Base-by-base conservation (phyloP, 1,140 invertebrate genomes). In the Formica selysi region DNA sequence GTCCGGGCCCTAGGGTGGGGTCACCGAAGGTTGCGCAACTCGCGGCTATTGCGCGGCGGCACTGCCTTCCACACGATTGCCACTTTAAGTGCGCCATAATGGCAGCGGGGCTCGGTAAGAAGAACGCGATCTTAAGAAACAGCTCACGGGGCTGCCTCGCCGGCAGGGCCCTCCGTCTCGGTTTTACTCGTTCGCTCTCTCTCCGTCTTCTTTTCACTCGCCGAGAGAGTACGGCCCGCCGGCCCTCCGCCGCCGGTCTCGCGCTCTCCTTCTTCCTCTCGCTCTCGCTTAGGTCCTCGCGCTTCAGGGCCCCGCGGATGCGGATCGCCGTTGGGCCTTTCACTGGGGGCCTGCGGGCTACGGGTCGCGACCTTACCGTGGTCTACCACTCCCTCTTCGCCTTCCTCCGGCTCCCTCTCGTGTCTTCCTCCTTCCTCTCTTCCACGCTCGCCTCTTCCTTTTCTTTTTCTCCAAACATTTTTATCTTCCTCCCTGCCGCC, bases 271-370 rank as follows among this genome's bases (percentile, higher is more conserved):
- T 64, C 44, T 36, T 19, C 65, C 61, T 26, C 61, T 80, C 22
- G 13, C 48, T 36, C 78, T 71, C 65, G 32, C 54, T 73, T 41
- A n/a, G 44, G 19, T 48, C n/a, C 59, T 38, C 65, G 68, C 87
- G 16, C 29, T 61, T 79, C 68, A 57, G 70, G 91, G 90, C 91
- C 91, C 91, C 90, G 92, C 91, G 92, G 92, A 92, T 92, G 90
- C 91, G 92, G 88, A 93, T 93, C 93, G 93, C 93, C 93, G 93
- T 93, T 93, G 92, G 93, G 93, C 93, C 93, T 93, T 93, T 93
- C 93, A 93, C 92, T 92, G 85, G 87, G 48, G 87, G 88, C 89
- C 90, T 90, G 85, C 87, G 86, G 92, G 92, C 91, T 92, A 89
- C 92, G 89, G 93, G 93, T 94, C 93, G 91, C 92, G 93, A 94